A percentile compares a stretch with the other conserved stretches of the same genome.
Evolutionary conservation across 2,797 vertebrate species (phyloP).

Genomic region (Catostomus latipinnis): DNA sequence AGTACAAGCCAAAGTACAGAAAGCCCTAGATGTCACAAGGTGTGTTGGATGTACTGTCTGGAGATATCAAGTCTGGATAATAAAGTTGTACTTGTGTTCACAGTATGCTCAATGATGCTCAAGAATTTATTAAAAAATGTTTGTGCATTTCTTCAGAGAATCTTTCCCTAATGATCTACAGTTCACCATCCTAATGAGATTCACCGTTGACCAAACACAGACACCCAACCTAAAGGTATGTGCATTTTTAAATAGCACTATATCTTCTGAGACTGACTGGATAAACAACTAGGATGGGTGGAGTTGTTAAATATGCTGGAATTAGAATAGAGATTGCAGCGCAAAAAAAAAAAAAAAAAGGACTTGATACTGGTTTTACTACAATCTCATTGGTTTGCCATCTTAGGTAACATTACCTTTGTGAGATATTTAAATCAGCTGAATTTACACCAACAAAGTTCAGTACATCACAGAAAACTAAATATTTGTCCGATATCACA

Average conservation of each 20-base stretch:
- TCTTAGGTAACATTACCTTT: too few species aligned
- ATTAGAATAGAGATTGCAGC: not conserved
- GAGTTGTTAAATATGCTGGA: conserved; percentile 21
- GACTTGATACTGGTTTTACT: not conserved
- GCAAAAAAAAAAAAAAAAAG: not conserved
- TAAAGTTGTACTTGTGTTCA: too few species aligned
- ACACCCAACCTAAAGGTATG: conserved; percentile 96
- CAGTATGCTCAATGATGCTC: too few species aligned
- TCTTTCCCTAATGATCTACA: conserved; percentile 97
- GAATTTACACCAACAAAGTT: not conserved
- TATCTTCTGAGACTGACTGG: conserved; percentile 1
- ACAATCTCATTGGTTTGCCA: too few species aligned
- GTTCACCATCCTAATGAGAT: conserved; percentile 98
- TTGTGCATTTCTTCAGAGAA: conserved; percentile 78
- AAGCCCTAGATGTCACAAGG: conserved; percentile 94
- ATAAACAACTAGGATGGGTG: not conserved
- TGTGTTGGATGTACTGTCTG: conserved; percentile 60
- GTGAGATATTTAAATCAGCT: not conserved
- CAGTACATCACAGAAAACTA: not conserved
- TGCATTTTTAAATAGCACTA: not conserved
- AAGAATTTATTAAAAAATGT: too few species aligned
- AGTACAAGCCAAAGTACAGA: conserved; percentile 97
- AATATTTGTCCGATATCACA: too few species aligned
- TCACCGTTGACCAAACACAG: conserved; percentile 98
- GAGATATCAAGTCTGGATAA: too few species aligned